A percentile compares a stretch with the other conserved stretches of the same genome.
Conservation (phyloP, 2,113 vertebrate genomes). For the Calyptommatus sinebrachiatus region DNA sequence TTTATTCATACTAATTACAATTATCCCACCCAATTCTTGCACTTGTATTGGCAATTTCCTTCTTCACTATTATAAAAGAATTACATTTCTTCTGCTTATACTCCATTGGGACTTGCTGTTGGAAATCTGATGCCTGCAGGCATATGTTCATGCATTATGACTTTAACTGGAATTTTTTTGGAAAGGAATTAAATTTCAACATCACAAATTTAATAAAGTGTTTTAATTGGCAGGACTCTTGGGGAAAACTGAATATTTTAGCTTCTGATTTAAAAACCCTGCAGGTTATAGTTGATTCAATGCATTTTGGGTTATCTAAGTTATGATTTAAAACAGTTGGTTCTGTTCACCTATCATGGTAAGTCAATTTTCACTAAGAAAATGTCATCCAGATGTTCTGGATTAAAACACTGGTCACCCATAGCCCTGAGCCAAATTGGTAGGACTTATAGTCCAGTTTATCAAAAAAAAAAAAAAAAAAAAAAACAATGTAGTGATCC, state of each 20-base stretch:
- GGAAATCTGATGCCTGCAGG: background rate
- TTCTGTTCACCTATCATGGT: background rate
- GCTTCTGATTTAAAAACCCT: background rate
- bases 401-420: too few relatives aligned
- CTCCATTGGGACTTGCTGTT: background rate
- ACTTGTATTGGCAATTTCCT: background rate
- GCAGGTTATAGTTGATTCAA: background rate
- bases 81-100: background rate
- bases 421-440: too few relatives aligned
- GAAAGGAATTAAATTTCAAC: background rate
- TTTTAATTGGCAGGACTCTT: conserved; percentile 33
- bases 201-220: background rate
- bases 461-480: background rate
- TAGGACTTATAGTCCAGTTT: too few relatives aligned
- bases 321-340: background rate
- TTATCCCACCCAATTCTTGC: background rate
- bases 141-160: background rate
- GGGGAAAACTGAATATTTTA: background rate
- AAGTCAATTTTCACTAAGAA: background rate
- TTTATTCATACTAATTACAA: background rate
- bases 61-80: background rate
- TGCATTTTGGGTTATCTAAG: background rate
- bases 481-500: background rate
- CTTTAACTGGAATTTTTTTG: background rate
- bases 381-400: too few relatives aligned